These are phyloP conservation scores for Campaea margaritaria DNA, from an alignment of 2,888 invertebrate genomes.

Conservation along the genomic window DNA sequence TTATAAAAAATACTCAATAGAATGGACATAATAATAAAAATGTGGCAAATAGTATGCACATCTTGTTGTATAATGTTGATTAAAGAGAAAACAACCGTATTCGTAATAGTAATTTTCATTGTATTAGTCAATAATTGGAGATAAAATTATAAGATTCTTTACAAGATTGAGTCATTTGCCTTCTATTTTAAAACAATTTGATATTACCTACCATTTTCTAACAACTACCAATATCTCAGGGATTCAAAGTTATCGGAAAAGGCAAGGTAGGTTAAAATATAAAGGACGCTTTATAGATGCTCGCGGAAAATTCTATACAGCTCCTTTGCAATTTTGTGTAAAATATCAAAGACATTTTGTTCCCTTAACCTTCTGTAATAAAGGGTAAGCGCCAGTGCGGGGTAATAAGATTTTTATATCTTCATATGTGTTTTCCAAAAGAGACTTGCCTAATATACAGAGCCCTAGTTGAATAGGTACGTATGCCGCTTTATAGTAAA, in stretches of 20 bases:
- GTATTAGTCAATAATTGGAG: no score
- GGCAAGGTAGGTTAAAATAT: conserved; percentile 34
- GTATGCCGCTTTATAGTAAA: conserved; percentile 62
- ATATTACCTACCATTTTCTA: no score
- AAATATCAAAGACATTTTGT: conserved; percentile 42
- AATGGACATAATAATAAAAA: no score
- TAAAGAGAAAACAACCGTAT: no score
- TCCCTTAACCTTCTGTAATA: conserved; percentile 38
- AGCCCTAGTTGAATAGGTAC: conserved; percentile 33
- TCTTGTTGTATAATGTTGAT: no score
- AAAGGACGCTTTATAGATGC: conserved; percentile 35
- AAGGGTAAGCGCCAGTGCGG: conserved; percentile 34
- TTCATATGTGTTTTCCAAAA: conserved; percentile 1
- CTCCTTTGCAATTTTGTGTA: conserved; percentile 34
- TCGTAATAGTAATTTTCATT: no score
- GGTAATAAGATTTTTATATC: conserved; percentile 26
- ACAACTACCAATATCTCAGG: conserved; percentile 19
- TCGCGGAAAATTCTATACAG: conserved; percentile 35
- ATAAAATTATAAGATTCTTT: no score
- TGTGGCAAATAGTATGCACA: no score
- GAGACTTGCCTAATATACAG: no score
- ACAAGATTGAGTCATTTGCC: no score
- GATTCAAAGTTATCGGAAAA: conserved; percentile 31
- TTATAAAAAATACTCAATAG: no score
- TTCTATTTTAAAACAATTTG: no score